A percentile compares a stretch with the other conserved stretches of the same genome.
phyloP scores from a whole-genome alignment of 2,113 vertebrate genomes.

The Neolamprologus sp. region DNA sequence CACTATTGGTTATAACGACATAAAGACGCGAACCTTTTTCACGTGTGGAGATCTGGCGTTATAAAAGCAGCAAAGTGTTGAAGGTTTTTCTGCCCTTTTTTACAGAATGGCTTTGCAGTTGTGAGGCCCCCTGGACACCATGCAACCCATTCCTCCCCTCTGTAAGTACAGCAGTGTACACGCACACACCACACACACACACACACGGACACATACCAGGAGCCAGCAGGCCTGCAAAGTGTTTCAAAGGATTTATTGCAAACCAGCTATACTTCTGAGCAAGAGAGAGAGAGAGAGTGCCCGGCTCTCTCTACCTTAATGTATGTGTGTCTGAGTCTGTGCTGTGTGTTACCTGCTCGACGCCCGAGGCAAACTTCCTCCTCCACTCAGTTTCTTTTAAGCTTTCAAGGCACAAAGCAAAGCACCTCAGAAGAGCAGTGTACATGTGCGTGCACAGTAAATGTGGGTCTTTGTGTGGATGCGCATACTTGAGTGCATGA shows the following conservation, averaged over 20 bases:
- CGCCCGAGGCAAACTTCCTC: constrained; percentile 17
- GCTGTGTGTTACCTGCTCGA: constrained; percentile 29
- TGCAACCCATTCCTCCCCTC: constrained; percentile 79
- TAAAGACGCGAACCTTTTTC: background rate
- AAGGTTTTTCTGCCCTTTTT: background rate
- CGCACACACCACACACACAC: background rate
- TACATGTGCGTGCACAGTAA: background rate
- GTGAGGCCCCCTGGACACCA: constrained; percentile 91
- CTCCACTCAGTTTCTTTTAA: constrained; percentile 23
- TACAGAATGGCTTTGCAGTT: constrained; percentile 91
- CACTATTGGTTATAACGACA: background rate
- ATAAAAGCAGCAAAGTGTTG: background rate
- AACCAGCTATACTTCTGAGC: constrained; percentile 26
- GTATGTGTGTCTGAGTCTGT: background rate
- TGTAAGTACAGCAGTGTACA: constrained; percentile 72
- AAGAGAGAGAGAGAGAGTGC: background rate
- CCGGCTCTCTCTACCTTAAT: background rate
- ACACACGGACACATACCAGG: background rate
- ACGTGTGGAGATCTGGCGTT: background rate
- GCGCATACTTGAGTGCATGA: background rate
- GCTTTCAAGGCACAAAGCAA: constrained; percentile 19
- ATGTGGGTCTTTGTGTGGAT: background rate
- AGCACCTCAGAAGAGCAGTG: background rate
- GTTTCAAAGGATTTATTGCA: constrained; percentile 42
- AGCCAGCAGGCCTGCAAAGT: constrained; percentile 44